These are phyloP conservation scores for Leucozona laternaria DNA, from an alignment of 2,888 invertebrate genomes.

Conservation along the genomic window DNA sequence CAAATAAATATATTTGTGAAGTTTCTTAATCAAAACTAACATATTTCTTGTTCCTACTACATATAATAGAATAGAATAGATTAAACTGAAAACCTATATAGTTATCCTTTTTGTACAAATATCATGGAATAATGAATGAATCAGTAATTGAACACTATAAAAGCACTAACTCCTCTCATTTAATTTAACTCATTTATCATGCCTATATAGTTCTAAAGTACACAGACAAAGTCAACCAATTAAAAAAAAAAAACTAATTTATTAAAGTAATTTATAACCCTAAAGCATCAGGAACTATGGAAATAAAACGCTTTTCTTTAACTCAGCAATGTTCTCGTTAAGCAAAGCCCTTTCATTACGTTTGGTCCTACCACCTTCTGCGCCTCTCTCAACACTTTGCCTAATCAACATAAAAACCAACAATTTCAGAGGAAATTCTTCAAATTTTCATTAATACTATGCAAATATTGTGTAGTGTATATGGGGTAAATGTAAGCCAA, in stretches of 20 bases:
- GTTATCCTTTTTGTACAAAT: too few species aligned
- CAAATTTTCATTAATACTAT: conserved; percentile 66
- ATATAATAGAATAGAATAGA: too few species aligned
- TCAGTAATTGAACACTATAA: too few species aligned
- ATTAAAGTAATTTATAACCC: conserved; percentile 57
- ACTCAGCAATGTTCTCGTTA: background rate
- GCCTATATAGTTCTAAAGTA: background rate
- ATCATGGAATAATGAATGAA: too few species aligned
- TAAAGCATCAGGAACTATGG: conserved; percentile 35
- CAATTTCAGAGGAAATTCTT: conserved; percentile 42
- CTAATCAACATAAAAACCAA: conserved; percentile 60
- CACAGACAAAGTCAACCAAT: background rate
- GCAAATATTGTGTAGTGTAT: conserved; percentile 32
- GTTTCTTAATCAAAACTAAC: too few species aligned
- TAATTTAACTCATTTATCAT: conserved; percentile 39
- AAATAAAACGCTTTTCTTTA: conserved; percentile 32
- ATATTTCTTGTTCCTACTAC: too few species aligned
- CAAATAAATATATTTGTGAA: too few species aligned
- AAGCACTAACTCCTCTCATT: background rate
- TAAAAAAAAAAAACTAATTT: conserved; percentile 47
- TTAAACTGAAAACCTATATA: too few species aligned
- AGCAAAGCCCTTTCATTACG: background rate
- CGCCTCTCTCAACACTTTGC: background rate
- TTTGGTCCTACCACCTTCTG: background rate
- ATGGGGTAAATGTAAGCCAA: conserved; percentile 7